Percentiles rank a stretch among this genome's conserved stretches.
These are phyloP conservation scores for Xenops minutus DNA, from an alignment of 2,797 vertebrate genomes.

Conservation along the genomic window DNA sequence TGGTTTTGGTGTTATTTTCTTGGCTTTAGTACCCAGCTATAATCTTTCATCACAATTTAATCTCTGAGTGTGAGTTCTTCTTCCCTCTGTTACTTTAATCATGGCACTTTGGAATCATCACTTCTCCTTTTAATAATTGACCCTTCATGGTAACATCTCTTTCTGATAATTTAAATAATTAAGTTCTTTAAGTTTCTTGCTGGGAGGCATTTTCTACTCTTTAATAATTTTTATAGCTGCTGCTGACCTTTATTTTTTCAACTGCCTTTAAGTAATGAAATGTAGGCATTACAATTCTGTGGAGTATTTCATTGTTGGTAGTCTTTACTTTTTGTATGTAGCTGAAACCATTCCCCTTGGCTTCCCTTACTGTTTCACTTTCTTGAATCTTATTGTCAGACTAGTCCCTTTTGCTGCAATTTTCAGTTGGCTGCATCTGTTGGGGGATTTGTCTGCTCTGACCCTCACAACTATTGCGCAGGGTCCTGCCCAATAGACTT, in stretches of 20 bases:
- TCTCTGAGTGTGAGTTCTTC: not conserved
- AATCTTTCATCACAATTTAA: not conserved
- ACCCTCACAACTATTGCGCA: not conserved
- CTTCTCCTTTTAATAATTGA: not conserved
- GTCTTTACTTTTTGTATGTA: not conserved
- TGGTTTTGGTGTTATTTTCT: not conserved
- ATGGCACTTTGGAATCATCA: not conserved
- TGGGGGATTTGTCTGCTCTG: not conserved
- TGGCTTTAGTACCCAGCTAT: not conserved
- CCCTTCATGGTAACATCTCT: not conserved
- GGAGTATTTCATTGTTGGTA: not conserved
- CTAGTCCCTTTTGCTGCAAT: not conserved
- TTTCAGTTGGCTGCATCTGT: fast-evolving
- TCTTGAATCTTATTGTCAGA: not conserved
- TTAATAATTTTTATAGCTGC: not conserved
- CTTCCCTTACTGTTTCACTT: not conserved
- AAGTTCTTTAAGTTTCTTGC: not conserved
- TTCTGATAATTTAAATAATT: not conserved
- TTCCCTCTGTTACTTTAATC: not conserved
- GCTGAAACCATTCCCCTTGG: not conserved
- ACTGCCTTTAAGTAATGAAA: not conserved
- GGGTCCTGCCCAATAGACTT: not conserved
- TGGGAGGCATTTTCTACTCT: not conserved
- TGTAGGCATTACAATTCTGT: not conserved
- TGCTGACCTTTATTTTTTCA: not conserved